phyloP scores from a whole-genome alignment of 2,797 vertebrate genomes.

The Dryobates pubescens region DNA sequence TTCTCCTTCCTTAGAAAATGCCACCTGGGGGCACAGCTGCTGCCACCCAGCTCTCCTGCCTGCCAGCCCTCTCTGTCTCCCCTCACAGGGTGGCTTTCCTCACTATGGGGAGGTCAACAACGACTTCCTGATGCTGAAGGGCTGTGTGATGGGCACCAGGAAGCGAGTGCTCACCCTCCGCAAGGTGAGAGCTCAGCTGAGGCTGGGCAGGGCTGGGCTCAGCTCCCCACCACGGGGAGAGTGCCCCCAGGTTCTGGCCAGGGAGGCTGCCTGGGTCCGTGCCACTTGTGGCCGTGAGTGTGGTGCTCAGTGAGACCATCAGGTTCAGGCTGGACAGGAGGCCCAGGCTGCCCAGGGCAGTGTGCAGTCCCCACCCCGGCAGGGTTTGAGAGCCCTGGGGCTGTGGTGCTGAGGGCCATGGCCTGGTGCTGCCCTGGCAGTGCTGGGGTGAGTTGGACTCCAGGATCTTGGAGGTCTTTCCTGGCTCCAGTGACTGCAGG shows the following conservation, averaged over 20 bases:
- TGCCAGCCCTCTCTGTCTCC: background rate
- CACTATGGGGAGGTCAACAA: conserved; percentile 93
- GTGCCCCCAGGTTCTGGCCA: background rate
- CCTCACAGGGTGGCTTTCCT: conserved; percentile 88
- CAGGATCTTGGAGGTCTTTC: no score
- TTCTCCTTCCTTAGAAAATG: background rate
- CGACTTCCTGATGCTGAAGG: conserved; percentile 93
- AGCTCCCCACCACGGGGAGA: rapidly evolving
- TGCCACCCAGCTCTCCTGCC: background rate
- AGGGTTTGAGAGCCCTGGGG: no score
- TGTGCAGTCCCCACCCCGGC: no score
- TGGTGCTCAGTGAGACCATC: background rate
- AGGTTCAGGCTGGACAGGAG: no score
- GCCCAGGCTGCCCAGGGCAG: no score
- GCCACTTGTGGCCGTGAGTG: rapidly evolving
- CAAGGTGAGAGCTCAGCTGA: conserved; percentile 78
- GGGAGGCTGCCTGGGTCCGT: rapidly evolving
- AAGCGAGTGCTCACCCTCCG: conserved; percentile 92
- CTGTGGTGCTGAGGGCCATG: no score
- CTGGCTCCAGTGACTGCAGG: no score
- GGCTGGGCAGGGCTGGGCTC: rapidly evolving
- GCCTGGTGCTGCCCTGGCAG: no score
- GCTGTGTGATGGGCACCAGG: conserved; percentile 89
- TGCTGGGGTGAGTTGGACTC: no score
- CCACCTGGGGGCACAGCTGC: background rate